A percentile compares a stretch with the other conserved stretches of the same genome.
These are phyloP conservation scores for Dendropsophus ebraccatus DNA, from an alignment of 2,113 vertebrate genomes.

Conservation along the genomic window DNA sequence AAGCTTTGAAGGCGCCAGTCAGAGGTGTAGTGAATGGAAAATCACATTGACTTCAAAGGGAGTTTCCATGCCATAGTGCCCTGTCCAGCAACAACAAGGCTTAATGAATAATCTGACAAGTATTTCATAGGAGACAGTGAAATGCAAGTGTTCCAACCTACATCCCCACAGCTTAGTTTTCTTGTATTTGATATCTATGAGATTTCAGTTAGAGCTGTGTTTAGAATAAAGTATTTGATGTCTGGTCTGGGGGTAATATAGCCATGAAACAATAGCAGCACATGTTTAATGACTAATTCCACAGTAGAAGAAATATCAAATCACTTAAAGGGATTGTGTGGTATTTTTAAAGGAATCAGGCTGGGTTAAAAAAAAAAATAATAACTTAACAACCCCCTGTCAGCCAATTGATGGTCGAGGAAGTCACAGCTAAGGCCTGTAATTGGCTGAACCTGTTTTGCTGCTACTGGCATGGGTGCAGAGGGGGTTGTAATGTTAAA, in stretches of 20 bases:
- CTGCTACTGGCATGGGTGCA: too few relatives aligned
- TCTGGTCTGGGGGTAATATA: not conserved
- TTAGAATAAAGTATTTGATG: not conserved
- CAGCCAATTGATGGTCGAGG: too few relatives aligned
- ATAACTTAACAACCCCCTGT: too few relatives aligned
- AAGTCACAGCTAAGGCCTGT: too few relatives aligned
- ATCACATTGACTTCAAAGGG: constrained; percentile 42
- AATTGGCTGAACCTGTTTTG: not conserved
- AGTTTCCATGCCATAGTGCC: constrained; percentile 33
- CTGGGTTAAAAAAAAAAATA: too few relatives aligned
- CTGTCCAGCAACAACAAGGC: constrained; percentile 15
- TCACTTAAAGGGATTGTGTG: not conserved
- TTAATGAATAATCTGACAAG: constrained; percentile 47
- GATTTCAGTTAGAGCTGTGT: not conserved
- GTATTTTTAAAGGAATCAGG: too few relatives aligned
- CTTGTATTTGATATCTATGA: constrained; percentile 13
- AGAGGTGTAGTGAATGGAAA: constrained; percentile 36
- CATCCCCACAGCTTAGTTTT: not conserved
- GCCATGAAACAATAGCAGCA: not conserved
- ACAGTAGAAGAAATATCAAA: not conserved
- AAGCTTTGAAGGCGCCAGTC: constrained; percentile 4
- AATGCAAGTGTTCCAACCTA: constrained; percentile 5
- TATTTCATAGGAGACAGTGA: constrained; percentile 27
- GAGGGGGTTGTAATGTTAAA: too few relatives aligned
- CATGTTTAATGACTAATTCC: not conserved